Evolutionary conservation across 2,797 vertebrate genomes (phyloP).

Genomic region (Pangasius larnaudii): DNA sequence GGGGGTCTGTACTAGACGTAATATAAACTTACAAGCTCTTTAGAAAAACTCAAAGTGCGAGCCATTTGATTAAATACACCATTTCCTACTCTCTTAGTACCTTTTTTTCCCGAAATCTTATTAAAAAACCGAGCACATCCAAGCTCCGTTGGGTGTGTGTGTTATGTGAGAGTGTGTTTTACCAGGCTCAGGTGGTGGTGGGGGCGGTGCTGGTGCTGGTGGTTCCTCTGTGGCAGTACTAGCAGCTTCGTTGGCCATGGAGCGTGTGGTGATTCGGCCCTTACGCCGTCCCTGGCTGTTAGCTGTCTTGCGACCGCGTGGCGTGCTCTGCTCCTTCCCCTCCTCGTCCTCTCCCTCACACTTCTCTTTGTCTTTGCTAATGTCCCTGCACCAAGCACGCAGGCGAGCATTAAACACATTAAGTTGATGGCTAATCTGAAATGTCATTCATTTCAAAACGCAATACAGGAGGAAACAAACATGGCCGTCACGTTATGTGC

Average conservation of each 20-base stretch:
- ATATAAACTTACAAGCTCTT: not conserved
- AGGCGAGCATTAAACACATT: not conserved
- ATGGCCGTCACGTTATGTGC: too few species aligned
- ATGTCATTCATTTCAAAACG: not conserved
- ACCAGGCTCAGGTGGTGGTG: slow-evolving; percentile 77
- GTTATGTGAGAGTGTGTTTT: not conserved
- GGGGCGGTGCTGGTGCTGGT: slow-evolving; percentile 78
- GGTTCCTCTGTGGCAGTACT: slow-evolving; percentile 86
- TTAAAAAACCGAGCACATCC: not conserved
- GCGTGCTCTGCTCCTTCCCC: slow-evolving; percentile 90
- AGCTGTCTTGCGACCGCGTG: slow-evolving; percentile 95
- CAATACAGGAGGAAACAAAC: not conserved
- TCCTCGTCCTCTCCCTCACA: slow-evolving; percentile 93
- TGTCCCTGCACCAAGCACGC: slow-evolving; percentile 72
- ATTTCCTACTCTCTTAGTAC: not conserved
- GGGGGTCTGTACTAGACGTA: not conserved
- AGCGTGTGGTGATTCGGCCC: slow-evolving; percentile 95
- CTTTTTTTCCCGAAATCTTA: too few species aligned
- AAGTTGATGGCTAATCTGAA: not conserved
- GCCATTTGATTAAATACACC: not conserved
- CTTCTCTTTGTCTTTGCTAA: slow-evolving; percentile 96
- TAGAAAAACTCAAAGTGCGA: not conserved
- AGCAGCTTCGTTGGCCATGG: slow-evolving; percentile 96
- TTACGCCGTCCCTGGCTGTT: slow-evolving; percentile 97
- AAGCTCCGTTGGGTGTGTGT: not conserved